A percentile compares a stretch with the other conserved stretches of the same genome.
phyloP scores from a whole-genome alignment of 2,797 vertebrate species.

The Lutra lutra region DNA sequence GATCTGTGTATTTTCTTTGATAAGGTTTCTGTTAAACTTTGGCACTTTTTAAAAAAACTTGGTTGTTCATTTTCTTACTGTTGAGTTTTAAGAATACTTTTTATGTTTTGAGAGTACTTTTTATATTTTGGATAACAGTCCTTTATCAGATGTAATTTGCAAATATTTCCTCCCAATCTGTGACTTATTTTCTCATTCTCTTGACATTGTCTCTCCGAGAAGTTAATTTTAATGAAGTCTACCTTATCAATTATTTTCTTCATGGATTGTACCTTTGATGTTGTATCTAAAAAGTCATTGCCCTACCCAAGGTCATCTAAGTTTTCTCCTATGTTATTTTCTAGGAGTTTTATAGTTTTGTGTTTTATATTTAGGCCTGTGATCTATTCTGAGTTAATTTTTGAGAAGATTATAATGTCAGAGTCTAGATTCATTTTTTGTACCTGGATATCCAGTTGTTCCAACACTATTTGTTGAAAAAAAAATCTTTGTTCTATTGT shows the following conservation, averaged over 20 bases:
- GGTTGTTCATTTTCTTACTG: neutral
- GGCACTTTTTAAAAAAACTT: neutral
- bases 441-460: neutral
- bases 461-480: slow-evolving; percentile 4
- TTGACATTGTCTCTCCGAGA: neutral
- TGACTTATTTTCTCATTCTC: neutral
- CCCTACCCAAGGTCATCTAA: neutral
- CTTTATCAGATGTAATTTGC: neutral
- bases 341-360: neutral
- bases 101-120: neutral
- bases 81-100: neutral
- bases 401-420: neutral
- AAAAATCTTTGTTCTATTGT: neutral
- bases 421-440: neutral
- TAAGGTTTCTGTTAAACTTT: neutral
- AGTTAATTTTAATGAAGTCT: neutral
- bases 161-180: neutral
- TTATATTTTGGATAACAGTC: neutral
- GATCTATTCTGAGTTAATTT: neutral
- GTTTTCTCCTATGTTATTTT: neutral
- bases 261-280: neutral
- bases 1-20: neutral
- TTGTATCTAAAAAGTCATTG: neutral
- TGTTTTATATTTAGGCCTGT: neutral
- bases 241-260: neutral